These are phyloP conservation scores for Trachelus iudaicus DNA, from an alignment of 2,888 invertebrate species.

Conservation along the genomic window DNA sequence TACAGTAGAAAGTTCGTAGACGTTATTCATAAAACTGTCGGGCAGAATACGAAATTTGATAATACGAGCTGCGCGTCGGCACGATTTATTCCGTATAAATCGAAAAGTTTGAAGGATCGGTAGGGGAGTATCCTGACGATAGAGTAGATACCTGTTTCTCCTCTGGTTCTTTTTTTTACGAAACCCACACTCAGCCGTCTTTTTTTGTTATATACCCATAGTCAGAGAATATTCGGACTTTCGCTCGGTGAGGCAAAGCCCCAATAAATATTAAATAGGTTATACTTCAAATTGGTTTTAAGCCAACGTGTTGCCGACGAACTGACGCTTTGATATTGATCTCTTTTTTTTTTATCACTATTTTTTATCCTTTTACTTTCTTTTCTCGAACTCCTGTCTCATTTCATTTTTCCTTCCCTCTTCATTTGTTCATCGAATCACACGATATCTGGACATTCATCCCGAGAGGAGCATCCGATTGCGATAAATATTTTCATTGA, in stretches of 20 bases:
- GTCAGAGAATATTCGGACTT: neutral
- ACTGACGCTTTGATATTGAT: neutral
- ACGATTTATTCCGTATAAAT: conserved; percentile 17
- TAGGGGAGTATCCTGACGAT: neutral
- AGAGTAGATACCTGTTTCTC: conserved; percentile 1
- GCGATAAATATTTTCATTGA: neutral
- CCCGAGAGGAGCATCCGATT: neutral
- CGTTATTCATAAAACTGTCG: conserved; percentile 17
- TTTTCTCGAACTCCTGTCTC: neutral
- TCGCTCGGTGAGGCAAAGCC: neutral
- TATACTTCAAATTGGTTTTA: conserved; percentile 9
- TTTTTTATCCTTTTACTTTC: neutral
- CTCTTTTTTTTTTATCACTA: neutral
- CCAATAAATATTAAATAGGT: conserved; percentile 12
- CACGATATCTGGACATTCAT: neutral
- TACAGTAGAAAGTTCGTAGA: conserved; percentile 7
- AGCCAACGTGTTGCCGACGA: neutral
- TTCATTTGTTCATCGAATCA: neutral
- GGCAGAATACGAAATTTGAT: conserved; percentile 10
- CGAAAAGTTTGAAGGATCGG: conserved; percentile 15
- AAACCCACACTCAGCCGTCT: neutral
- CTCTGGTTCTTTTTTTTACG: neutral
- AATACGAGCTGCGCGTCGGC: conserved; percentile 7
- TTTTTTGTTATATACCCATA: conserved; percentile 1
- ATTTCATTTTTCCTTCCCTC: neutral